A percentile compares a stretch with the other conserved stretches of the same genome.
These are phyloP conservation scores for Triplophysa dalaica DNA, from an alignment of 2,113 vertebrate genomes.

Conservation along the genomic window DNA sequence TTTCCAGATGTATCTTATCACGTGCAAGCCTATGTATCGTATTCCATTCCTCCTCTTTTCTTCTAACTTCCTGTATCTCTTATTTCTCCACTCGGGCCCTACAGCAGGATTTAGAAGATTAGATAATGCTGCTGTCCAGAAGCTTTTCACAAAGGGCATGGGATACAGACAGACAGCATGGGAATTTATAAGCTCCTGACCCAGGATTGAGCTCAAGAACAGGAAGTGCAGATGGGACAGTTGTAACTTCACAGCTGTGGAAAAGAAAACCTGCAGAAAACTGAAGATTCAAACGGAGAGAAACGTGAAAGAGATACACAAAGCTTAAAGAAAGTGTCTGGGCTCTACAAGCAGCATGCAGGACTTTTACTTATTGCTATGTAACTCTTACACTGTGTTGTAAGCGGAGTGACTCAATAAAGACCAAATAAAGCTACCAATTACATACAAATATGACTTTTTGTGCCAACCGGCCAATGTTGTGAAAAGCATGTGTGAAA, in stretches of 20 bases:
- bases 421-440: too few species aligned
- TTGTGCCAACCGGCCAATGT: background rate
- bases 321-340: background rate
- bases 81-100: background rate
- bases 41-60: slow-evolving; percentile 8
- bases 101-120: slow-evolving; percentile 29
- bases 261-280: background rate
- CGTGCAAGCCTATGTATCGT: background rate
- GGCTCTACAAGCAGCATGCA: background rate
- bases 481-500: background rate
- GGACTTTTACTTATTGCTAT: too few species aligned
- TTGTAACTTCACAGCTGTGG: background rate
- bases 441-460: too few species aligned
- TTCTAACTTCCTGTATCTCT: background rate
- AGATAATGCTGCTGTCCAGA: slow-evolving; percentile 19
- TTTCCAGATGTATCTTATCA: slow-evolving; percentile 32
- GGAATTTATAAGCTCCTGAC: background rate
- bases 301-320: background rate
- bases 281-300: background rate
- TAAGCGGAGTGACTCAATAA: too few species aligned
- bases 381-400: too few species aligned
- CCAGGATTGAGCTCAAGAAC: background rate
- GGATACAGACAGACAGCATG: slow-evolving; percentile 14
- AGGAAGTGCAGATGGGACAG: slow-evolving; percentile 3
- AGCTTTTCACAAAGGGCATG: slow-evolving; percentile 9